These are phyloP conservation scores for Zaprionus taronus DNA, from an alignment of 1,140 invertebrate genomes.

Conservation along the genomic window DNA sequence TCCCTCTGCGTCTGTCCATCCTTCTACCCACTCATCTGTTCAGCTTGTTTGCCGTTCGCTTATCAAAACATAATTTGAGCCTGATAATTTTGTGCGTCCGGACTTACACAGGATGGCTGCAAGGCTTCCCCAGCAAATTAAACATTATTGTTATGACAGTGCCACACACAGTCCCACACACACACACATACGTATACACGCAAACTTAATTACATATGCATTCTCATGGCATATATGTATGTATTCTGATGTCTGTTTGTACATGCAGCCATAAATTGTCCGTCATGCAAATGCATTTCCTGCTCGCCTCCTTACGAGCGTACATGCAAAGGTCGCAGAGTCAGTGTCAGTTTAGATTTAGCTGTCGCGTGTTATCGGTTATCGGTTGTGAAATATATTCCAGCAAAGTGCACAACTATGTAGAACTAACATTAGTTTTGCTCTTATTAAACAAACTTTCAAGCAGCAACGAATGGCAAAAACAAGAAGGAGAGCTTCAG, in stretches of 20 bases:
- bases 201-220: slow-evolving; percentile 4
- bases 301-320: background rate
- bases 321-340: background rate
- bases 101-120: slow-evolving; percentile 38
- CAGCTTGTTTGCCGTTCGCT: slow-evolving; percentile 38
- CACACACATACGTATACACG: background rate
- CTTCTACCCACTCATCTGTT: background rate
- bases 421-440: background rate
- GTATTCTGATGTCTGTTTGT: background rate
- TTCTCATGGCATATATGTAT: background rate
- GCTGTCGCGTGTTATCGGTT: background rate
- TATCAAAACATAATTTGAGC: slow-evolving; percentile 70
- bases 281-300: slow-evolving; percentile 6
- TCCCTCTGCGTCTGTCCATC: background rate
- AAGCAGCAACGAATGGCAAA: background rate
- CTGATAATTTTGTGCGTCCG: slow-evolving; percentile 57
- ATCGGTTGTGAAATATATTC: slow-evolving; percentile 4
- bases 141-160: slow-evolving; percentile 63
- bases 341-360: slow-evolving; percentile 1
- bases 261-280: slow-evolving; percentile 1
- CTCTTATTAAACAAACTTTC: slow-evolving; percentile 1
- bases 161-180: slow-evolving; percentile 5
- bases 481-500: background rate
- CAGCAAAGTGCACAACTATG: slow-evolving; percentile 3
- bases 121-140: slow-evolving; percentile 48